Percentiles rank a stretch among this genome's conserved stretches.
phyloP scores from a whole-genome alignment of 1,140 invertebrate genomes.

The Sitophilus oryzae region DNA sequence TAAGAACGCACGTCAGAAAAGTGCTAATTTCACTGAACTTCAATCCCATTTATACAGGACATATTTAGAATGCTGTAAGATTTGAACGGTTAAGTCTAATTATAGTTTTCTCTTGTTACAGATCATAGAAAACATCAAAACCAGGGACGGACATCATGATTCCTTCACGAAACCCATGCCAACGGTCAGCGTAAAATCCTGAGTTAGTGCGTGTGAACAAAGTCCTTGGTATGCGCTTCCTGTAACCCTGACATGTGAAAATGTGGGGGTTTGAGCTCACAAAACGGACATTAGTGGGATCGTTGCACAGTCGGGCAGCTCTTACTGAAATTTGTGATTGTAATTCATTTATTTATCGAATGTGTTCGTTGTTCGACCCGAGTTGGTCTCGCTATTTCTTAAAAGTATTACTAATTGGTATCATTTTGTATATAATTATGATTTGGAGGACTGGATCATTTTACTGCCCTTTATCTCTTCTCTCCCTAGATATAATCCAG shows the following conservation, averaged over 20 bases:
- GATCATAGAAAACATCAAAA: conserved; percentile 31
- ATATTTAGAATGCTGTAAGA: no score
- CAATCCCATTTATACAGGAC: no score
- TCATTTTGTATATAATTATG: conserved; percentile 3
- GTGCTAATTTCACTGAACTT: no score
- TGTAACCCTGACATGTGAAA: conserved; percentile 12
- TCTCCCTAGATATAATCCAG: no score
- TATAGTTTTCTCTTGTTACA: conserved; percentile 22
- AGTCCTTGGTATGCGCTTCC: not conserved
- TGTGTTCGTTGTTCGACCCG: conserved; percentile 2
- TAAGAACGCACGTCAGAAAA: no score
- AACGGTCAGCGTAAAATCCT: conserved; percentile 31
- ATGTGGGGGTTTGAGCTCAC: conserved; percentile 1
- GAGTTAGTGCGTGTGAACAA: conserved; percentile 11
- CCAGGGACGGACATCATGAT: conserved; percentile 15
- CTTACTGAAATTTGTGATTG: not conserved
- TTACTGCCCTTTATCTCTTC: not conserved
- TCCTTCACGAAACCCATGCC: conserved; percentile 20
- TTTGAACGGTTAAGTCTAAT: no score
- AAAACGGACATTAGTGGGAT: not conserved
- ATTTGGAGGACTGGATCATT: not conserved
- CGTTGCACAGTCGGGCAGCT: not conserved
- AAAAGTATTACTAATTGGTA: conserved; percentile 17
- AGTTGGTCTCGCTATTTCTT: conserved; percentile 10
- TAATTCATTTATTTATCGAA: conserved; percentile 6